These are phyloP conservation scores for Sylvilagus bachmani DNA, from an alignment of 2,113 vertebrate genomes.

Conservation along the genomic window DNA sequence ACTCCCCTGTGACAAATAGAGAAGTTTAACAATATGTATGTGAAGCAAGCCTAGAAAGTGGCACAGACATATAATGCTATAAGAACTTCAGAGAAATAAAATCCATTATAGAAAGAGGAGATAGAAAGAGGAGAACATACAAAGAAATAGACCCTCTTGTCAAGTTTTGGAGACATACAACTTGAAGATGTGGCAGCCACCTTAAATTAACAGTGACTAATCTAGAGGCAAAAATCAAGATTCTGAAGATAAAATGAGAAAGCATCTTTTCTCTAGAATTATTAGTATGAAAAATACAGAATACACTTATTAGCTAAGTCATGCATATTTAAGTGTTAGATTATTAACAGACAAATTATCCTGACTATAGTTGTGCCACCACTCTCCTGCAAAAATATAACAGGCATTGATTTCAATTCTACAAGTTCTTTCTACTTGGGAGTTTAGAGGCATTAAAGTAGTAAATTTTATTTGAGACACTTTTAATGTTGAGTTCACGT, in stretches of 20 bases:
- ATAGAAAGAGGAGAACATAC: not conserved
- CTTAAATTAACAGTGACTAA: not conserved
- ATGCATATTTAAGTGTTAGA: not conserved
- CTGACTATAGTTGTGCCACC: not conserved
- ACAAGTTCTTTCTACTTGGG: not conserved
- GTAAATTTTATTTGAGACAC: not conserved
- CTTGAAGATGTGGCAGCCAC: not conserved
- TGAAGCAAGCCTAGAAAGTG: not conserved
- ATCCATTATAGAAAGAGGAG: not conserved
- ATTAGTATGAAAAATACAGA: not conserved
- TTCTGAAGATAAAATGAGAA: not conserved
- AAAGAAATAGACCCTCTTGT: not conserved
- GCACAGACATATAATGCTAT: not conserved
- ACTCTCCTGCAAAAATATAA: not conserved
- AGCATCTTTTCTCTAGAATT: not conserved
- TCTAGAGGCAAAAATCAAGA: not conserved
- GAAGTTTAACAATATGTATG: not conserved
- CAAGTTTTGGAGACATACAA: not conserved
- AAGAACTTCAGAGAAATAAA: not conserved
- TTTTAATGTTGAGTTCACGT: not conserved
- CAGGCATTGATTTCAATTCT: not conserved
- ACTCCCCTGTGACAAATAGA: not conserved
- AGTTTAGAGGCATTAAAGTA: not conserved
- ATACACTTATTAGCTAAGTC: not conserved
- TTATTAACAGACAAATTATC: not conserved